Conservation (phyloP, 2,888 invertebrate species). For the Lepidonotus clava region DNA sequence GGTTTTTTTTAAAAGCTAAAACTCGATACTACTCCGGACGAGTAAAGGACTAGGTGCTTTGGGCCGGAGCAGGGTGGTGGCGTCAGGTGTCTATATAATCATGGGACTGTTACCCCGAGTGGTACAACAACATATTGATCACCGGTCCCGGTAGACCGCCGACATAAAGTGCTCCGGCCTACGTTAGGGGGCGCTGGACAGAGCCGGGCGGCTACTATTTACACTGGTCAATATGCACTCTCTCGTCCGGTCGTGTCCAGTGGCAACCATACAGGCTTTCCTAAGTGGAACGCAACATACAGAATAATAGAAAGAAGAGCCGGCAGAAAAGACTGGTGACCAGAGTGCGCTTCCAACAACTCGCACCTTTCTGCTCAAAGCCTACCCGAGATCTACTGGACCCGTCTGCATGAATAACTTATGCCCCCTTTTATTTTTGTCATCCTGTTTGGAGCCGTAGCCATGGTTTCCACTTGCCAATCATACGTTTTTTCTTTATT, state of each 20-base stretch:
- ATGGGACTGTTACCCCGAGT: neutral
- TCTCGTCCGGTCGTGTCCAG: neutral
- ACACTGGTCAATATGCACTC: neutral
- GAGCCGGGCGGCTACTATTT: neutral
- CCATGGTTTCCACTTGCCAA: conserved; percentile 11
- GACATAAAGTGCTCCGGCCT: too few relatives aligned
- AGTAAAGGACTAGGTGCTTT: too few relatives aligned
- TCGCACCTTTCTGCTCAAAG: neutral
- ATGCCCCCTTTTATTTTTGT: neutral
- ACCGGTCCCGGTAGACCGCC: neutral
- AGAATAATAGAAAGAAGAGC: too few relatives aligned
- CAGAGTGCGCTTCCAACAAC: neutral
- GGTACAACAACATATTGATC: neutral
- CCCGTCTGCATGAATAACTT: neutral
- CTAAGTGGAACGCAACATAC: too few relatives aligned
- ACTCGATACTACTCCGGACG: too few relatives aligned
- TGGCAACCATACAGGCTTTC: neutral
- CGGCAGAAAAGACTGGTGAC: too few relatives aligned
- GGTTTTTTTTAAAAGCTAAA: too few relatives aligned
- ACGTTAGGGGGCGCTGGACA: too few relatives aligned
- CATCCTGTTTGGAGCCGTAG: conserved; percentile 5
- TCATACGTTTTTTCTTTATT: too few relatives aligned
- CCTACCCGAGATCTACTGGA: neutral
- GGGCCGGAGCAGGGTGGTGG: too few relatives aligned
- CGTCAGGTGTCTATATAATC: neutral